Base-by-base conservation (phyloP, 64 coral and sea anemone species). In the Montipora capricornis region DNA sequence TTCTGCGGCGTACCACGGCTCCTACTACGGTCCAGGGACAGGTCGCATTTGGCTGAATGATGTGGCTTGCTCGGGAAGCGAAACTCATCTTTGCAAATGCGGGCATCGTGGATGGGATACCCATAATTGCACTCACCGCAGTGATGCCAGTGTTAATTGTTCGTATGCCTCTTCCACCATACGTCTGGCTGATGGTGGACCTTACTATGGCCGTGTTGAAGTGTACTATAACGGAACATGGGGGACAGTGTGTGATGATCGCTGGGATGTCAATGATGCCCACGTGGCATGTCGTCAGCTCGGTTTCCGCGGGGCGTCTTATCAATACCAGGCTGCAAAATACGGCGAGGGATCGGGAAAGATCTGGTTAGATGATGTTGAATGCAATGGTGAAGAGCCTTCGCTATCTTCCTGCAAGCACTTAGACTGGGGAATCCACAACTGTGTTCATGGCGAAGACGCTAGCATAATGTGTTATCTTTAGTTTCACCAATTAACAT, bases 181-280 rank as follows among this genome's bases (percentile, higher is more conserved):
- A 22, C 70, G 70, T 3, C 26, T 73, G 20, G 70, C 20, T n/a
- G 19, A 73, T 20, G 70, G 70, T 4, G 70, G 70, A 22, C 19
- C 70, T 73, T 20, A 20, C 70, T 20, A 73, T 73, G 70, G 70
- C 70, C 70, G 70, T 73, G 70, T 73, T 20, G 70, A 73, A 20
- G 70, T 73, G 8, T 20, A 73, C 70, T 20, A 73, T 20, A 73
- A 73, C 8, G 70, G 20, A 7, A 17, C 13, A 5, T 73, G n/a
- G n/a, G n/a, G n/a, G n/a, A n/a, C n/a, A n/a, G n/a, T n/a, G n/a
- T n/a, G n/a, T n/a, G n/a, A n/a, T 73, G 70, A 73, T 20, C 8
- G 20, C 70, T 73, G 70, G 70, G 16, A 73, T 22, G 26, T 7
- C n/a, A 73, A 20, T 5, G 70, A 73, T 20, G 16, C 70, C 70